Percentiles rank a stretch among this genome's conserved stretches.
Conservation (phyloP, 2,113 vertebrate species). For the Bufo gargarizans region DNA sequence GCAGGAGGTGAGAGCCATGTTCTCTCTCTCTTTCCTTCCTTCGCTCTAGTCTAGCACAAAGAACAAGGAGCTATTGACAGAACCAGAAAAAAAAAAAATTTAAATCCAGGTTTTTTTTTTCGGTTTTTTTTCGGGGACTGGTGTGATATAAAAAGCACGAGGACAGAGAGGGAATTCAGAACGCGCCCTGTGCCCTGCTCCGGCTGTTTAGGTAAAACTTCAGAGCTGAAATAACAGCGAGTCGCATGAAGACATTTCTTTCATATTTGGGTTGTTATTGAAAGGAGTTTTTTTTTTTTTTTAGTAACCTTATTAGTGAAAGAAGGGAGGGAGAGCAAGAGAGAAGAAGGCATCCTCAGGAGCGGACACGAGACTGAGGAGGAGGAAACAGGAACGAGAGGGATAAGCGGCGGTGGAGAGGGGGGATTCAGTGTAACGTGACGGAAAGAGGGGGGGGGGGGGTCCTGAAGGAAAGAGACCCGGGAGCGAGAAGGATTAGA, state of each 20-base stretch:
- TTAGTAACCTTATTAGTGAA: slow-evolving; percentile 43
- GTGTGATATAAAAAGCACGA: slow-evolving; percentile 55
- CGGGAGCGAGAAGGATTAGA: not conserved
- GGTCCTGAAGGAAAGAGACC: not conserved
- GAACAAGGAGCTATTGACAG: slow-evolving; percentile 58
- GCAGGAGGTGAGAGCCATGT: slow-evolving; percentile 49
- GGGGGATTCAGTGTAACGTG: slow-evolving; percentile 13
- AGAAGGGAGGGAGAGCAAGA: slow-evolving; percentile 25
- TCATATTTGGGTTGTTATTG: slow-evolving; percentile 55
- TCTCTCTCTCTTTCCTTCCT: slow-evolving; percentile 17
- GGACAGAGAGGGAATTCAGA: slow-evolving; percentile 54
- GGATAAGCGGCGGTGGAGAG: not conserved
- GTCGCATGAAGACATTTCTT: slow-evolving; percentile 52
- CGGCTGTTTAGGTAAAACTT: slow-evolving; percentile 55
- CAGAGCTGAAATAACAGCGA: slow-evolving; percentile 56
- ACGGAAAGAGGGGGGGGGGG: not conserved
- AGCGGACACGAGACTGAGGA: slow-evolving; percentile 35
- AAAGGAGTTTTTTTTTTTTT: slow-evolving; percentile 17
- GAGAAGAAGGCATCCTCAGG: slow-evolving; percentile 25
- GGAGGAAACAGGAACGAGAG: slow-evolving; percentile 42
- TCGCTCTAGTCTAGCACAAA: slow-evolving; percentile 28
- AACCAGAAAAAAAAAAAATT: slow-evolving; percentile 42
- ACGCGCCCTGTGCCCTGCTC: slow-evolving; percentile 26
- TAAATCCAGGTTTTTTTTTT: slow-evolving; percentile 39
- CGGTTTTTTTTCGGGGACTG: slow-evolving; percentile 49